A percentile compares a stretch with the other conserved stretches of the same genome.
phyloP scores from a whole-genome alignment of 2,888 invertebrate genomes.

The Prosopocoilus inquinatus region DNA sequence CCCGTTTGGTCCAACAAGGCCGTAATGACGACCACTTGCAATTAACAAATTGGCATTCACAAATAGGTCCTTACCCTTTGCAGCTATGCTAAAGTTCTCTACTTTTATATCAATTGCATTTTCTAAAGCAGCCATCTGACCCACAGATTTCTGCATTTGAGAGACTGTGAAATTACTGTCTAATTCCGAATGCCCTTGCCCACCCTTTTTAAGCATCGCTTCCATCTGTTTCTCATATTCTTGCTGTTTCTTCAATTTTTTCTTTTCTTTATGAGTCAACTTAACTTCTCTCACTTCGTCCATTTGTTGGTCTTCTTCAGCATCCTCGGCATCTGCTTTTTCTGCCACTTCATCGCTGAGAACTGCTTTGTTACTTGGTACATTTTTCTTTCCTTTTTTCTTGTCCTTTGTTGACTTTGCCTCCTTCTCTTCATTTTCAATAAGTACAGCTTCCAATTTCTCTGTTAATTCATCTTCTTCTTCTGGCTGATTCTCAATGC shows the following conservation, averaged over 20 bases:
- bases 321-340: constrained; percentile 19
- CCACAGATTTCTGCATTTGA: constrained; percentile 71
- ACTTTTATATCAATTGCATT: constrained; percentile 97
- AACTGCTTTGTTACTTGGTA: constrained; percentile 23
- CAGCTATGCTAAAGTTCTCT: constrained; percentile 96
- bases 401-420: constrained; percentile 22
- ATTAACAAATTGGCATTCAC: constrained; percentile 93
- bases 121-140: constrained; percentile 78
- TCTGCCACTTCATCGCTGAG: constrained; percentile 8
- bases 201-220: constrained; percentile 79
- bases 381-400: constrained; percentile 27
- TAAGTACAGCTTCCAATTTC: constrained; percentile 14
- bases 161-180: constrained; percentile 96
- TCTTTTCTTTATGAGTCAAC: constrained; percentile 87
- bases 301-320: constrained; percentile 21
- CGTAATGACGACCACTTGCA: constrained; percentile 91
- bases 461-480: constrained; percentile 43
- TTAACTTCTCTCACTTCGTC: constrained; percentile 62
- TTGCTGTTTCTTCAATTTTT: constrained; percentile 83
- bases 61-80: constrained; percentile 96
- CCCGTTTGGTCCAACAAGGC: constrained; percentile 98
- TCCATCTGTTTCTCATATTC: constrained; percentile 89
- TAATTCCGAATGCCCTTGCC: constrained; percentile 84
- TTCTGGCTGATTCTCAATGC: constrained; percentile 32
- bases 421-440: constrained; percentile 20